Base-by-base conservation (phyloP, 2,113 vertebrate species). In the Gulo gulo region DNA sequence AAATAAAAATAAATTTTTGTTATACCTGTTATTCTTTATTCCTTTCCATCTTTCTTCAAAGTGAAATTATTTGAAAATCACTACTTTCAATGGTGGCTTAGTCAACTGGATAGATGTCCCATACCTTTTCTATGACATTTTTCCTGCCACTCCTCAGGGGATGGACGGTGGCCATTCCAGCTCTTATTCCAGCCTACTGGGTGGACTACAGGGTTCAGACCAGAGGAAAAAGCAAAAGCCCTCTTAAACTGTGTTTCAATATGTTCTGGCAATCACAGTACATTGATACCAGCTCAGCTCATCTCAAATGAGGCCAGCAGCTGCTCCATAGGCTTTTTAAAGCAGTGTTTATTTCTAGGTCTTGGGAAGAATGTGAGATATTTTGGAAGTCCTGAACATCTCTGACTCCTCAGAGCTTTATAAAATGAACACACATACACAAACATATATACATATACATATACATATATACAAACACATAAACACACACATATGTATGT, bases 281-380 rank as follows among this genome's bases (percentile, higher is more conserved):
- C 63, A 67, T 4, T n/a, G 87, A 91, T 71, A 69, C 84, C 90
- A 90, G 61, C 78, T 80, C 93, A 91, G 84, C 67, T 88, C 80
- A n/a, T 81, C 92, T 65, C 92, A 88, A 97, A 97, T 52, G 86
- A 97, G 97, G 78, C 80, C 92, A 87, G 93, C 97, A 98, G 98
- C 94, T 97, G 97, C 67, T 85, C 21, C 0, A n/a, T 7, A 6
- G 23, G 91, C 97, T 97, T 98, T 98, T 98, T 97, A 29, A 97
- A 96, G 97, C 96, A 47, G 57, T 73, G 15, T 98, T 98, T 98
- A 97, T 97, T 97, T 97, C 94, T 91, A 93, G 94, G 23, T 13
- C 76, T 96, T 95, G 79, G 71, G 79, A 95, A 20, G 86, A 80
- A 93, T 88, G 85, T 81, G 96, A 97, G 88, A 88, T 73, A 97